A percentile compares a stretch with the other conserved stretches of the same genome.
phyloP scores from a whole-genome alignment of 2,888 invertebrate genomes.

The Iphiclides podalirius region DNA sequence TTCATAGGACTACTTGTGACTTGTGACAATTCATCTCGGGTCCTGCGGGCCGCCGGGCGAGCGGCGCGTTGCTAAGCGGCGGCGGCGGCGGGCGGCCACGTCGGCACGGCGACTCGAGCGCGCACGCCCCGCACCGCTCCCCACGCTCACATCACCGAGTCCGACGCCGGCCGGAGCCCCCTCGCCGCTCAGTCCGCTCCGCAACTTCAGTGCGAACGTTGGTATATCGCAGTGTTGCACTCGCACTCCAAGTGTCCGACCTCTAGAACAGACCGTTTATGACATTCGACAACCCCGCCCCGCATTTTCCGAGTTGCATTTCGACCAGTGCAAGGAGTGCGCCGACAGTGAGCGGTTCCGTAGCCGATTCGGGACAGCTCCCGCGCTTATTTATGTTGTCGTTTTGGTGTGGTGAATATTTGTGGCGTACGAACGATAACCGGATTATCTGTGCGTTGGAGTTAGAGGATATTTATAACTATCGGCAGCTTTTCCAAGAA shows the following conservation, averaged over 20 bases:
- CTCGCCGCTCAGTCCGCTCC: conserved; percentile 55
- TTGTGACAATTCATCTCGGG: conserved; percentile 23
- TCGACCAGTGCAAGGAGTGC: conserved; percentile 67
- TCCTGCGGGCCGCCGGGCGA: conserved; percentile 28
- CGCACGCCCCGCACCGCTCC: conserved; percentile 32
- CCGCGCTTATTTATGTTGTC: conserved; percentile 78
- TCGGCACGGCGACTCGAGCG: conserved; percentile 38
- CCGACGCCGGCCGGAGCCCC: conserved; percentile 28
- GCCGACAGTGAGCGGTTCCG: conserved; percentile 52
- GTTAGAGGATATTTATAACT: conserved; percentile 71
- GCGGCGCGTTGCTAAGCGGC: conserved; percentile 44
- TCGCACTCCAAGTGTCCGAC: conserved; percentile 65
- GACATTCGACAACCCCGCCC: conserved; percentile 78
- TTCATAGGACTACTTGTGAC: conserved; percentile 13
- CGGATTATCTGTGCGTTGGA: conserved; percentile 76
- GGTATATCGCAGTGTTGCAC: conserved; percentile 50
- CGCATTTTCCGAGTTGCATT: conserved; percentile 72
- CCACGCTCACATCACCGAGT: conserved; percentile 33
- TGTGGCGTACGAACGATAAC: conserved; percentile 77
- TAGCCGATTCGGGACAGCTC: conserved; percentile 55
- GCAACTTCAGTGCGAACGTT: conserved; percentile 58
- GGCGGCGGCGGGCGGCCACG: conserved; percentile 49
- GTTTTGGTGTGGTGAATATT: conserved; percentile 79
- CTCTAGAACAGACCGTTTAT: conserved; percentile 73
- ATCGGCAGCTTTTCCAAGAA: conserved; percentile 57